Evolutionary conservation across 2,888 invertebrate genomes (phyloP).

Genomic region (Eupithecia exiguata): DNA sequence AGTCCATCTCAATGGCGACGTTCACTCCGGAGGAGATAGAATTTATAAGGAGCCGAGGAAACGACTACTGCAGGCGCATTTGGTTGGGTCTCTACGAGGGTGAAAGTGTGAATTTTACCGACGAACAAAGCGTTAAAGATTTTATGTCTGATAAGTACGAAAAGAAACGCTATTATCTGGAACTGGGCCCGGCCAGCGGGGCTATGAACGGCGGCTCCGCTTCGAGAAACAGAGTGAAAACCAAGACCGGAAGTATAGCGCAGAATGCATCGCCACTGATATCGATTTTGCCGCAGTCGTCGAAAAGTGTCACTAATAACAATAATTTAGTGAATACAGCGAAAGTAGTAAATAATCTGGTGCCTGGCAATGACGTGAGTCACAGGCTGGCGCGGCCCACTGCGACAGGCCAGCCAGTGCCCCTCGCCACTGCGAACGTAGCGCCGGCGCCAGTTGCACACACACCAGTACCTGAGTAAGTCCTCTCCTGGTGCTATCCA

Average conservation of each 20-base stretch:
- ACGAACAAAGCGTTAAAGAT: constrained; percentile 95
- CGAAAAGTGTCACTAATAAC: constrained; percentile 61
- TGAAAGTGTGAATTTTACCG: constrained; percentile 88
- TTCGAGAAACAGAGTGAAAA: constrained; percentile 66
- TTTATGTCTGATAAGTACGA: constrained; percentile 98
- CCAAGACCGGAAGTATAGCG: constrained; percentile 62
- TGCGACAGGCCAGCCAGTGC: constrained; percentile 62
- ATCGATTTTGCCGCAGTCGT: constrained; percentile 69
- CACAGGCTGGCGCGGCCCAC: constrained; percentile 71
- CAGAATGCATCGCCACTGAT: constrained; percentile 65
- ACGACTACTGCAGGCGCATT: constrained; percentile 95
- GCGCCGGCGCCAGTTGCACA: constrained; percentile 44
- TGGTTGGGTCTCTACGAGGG: constrained; percentile 96
- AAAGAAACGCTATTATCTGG: constrained; percentile 88
- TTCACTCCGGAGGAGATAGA: constrained; percentile 98
- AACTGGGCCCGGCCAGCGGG: constrained; percentile 57
- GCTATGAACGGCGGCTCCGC: constrained; percentile 65
- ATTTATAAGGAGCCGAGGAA: constrained; percentile 93
- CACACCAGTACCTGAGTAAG: constrained; percentile 76
- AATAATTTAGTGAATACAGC: constrained; percentile 61
- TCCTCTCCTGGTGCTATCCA: constrained; percentile 29
- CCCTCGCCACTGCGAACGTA: constrained; percentile 52
- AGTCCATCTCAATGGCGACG: constrained; percentile 99
- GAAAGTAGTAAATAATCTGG: constrained; percentile 66
- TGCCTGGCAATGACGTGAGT: constrained; percentile 58